Percentiles rank a stretch among this genome's conserved stretches.
Evolutionary conservation across 2,113 vertebrate species (phyloP).

Genomic region (Fregata magnificens): DNA sequence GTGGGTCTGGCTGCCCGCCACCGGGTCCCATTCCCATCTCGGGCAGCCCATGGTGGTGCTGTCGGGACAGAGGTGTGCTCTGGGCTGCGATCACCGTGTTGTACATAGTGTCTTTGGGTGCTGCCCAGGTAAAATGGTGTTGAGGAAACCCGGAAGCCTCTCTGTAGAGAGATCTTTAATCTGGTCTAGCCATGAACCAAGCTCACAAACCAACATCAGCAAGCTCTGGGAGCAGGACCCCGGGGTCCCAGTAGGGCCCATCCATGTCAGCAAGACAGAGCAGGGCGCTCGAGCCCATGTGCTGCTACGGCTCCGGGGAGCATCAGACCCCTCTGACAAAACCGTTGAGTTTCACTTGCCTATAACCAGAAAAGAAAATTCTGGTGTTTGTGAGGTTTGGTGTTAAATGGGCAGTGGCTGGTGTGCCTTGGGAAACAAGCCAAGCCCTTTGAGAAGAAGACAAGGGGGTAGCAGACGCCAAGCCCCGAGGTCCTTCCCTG

Average conservation of each 20-base stretch:
- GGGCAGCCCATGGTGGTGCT: background rate
- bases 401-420: background rate
- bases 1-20: background rate
- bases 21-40: accelerated
- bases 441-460: background rate
- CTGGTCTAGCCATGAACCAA: background rate
- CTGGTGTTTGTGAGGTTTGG: background rate
- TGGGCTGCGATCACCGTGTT: accelerated
- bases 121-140: background rate
- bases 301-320: background rate
- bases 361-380: background rate
- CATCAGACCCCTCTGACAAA: background rate
- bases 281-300: accelerated
- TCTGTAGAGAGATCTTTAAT: background rate
- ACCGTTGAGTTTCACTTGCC: background rate
- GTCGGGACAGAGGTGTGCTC: background rate
- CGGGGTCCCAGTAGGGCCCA: background rate
- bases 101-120: background rate
- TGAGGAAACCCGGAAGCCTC: background rate
- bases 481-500: background rate
- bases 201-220: background rate
- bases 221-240: background rate
- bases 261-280: background rate
- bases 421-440: background rate
- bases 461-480: background rate